Conservation (phyloP, 1,140 invertebrate species). For the Dysdera silvatica region DNA sequence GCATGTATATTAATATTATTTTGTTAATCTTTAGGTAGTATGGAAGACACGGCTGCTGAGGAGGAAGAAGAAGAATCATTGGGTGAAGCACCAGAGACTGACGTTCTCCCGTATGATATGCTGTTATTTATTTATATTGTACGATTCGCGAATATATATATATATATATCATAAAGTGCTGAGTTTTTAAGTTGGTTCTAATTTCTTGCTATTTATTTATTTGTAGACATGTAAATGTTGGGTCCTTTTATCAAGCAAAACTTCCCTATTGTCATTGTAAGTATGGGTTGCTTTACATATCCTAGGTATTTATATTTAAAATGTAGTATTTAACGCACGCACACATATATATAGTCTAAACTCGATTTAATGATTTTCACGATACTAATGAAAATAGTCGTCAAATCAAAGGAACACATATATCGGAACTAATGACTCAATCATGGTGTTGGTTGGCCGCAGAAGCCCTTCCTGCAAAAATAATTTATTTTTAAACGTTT, state of each 20-base stretch:
- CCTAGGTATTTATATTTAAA: too few species aligned
- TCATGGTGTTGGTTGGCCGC: too few species aligned
- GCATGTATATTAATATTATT: neutral
- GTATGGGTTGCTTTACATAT: conserved; percentile 13
- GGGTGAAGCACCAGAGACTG: conserved; percentile 44
- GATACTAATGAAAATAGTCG: too few species aligned
- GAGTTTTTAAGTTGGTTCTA: conserved; percentile 5
- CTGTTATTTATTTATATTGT: neutral
- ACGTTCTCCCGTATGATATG: conserved; percentile 44
- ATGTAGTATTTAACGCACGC: too few species aligned
- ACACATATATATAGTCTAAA: too few species aligned
- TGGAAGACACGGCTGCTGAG: conserved; percentile 11
- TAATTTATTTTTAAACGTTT: too few species aligned
- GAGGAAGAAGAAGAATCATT: conserved; percentile 36
- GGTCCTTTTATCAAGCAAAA: conserved; percentile 75
- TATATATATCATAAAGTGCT: too few species aligned
- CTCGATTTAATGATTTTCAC: too few species aligned
- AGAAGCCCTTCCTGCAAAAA: too few species aligned
- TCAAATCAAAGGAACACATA: too few species aligned
- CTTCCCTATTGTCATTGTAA: conserved; percentile 54
- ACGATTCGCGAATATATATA: neutral
- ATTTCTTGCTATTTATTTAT: conserved; percentile 12
- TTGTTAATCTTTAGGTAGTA: conserved; percentile 20
- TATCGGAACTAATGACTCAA: too few species aligned
- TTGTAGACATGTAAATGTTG: conserved; percentile 75